Evolutionary conservation across 1,140 invertebrate genomes (phyloP), one percentile per base, ranked within the genome.

Genomic region (Bathynomus jamesi): DNA sequence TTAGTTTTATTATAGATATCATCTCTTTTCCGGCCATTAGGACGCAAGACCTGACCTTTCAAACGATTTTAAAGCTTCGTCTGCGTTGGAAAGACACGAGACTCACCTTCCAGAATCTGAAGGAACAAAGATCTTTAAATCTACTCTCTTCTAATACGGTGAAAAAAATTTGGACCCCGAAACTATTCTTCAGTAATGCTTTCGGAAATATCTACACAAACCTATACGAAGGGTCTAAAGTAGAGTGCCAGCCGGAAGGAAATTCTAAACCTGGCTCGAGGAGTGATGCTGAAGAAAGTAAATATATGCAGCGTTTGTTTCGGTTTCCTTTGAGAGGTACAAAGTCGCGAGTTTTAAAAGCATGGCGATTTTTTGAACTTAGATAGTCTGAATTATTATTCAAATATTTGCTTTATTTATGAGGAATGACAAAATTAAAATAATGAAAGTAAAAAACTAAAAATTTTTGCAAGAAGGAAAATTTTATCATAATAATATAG

Each of bases 181-280:
- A 31, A 7, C 69, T 76, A 13, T 76, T 76, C 69, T 76, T 76
- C 30, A 68, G 30, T 28, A 76, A 76, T 32, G 75, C 75, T 28
- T 63, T 69, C 13, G 71, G 69, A 0, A 76, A 76, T 60, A 17
- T 73, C 24, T 76, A 71, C 30, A 69, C 75, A 3, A 76, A 76
- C 11, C 61, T 74, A 10, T 29, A 72, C 24, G 62, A 73, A 61
- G 75, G 75, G 5, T 67, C 72, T 10, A 46, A 71, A 4, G 62
- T 74, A 4, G 75, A 76, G 62, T 71, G 72, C 61, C 64, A 73
- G 3, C 31, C 60, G 0, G 64, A 62, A 2, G 75, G 72, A 13
- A 5, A 31, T 4, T 68, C 75, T 11, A 21, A 4, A 3, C 46
- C 66, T 4, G 69, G 75, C 3, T 17, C 69, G 17, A 61, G 46